A percentile compares a stretch with the other conserved stretches of the same genome.
Evolutionary conservation across 2,113 vertebrate genomes (phyloP).

Genomic region (Gavialis gangeticus): DNA sequence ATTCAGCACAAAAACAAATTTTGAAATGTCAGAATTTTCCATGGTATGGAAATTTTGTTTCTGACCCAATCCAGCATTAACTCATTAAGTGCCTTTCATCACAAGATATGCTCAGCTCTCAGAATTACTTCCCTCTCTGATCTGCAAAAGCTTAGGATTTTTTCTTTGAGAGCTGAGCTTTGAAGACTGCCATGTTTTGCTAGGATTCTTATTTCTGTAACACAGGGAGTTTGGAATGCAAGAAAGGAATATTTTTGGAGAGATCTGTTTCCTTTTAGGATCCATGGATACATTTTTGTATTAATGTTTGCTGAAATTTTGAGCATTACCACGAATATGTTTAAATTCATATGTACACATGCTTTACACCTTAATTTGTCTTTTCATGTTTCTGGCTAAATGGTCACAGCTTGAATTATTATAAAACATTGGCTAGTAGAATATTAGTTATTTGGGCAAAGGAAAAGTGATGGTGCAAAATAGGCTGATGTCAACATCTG

Average conservation of each 20-base stretch:
- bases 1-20: background rate
- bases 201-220: background rate
- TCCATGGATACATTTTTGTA: background rate
- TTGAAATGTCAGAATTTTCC: background rate
- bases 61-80: background rate
- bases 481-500: background rate
- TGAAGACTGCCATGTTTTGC: background rate
- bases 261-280: background rate
- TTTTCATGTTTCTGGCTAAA: background rate
- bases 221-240: background rate
- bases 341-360: background rate
- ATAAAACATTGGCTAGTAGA: background rate
- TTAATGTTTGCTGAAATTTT: background rate
- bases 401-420: background rate
- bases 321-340: background rate
- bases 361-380: background rate
- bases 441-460: background rate
- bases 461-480: background rate
- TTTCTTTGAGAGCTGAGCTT: background rate
- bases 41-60: background rate
- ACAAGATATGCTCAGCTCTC: background rate
- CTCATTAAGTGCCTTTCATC: background rate
- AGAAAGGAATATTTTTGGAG: background rate
- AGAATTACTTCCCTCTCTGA: background rate
- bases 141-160: background rate